These are phyloP conservation scores for Cepaea nemoralis DNA, from an alignment of 1,140 invertebrate genomes.

Conservation along the genomic window DNA sequence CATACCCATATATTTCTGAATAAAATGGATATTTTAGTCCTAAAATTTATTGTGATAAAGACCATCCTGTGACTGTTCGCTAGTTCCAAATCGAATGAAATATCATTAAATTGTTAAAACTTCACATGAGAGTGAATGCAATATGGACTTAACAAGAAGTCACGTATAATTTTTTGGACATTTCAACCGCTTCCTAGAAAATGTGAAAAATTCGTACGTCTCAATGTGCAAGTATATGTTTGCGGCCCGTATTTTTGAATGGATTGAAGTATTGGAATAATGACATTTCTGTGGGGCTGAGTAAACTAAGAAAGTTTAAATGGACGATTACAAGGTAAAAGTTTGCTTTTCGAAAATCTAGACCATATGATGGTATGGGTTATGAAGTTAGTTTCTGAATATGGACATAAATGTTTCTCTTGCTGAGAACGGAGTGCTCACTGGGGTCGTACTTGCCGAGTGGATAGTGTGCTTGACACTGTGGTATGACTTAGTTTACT, in stretches of 20 bases:
- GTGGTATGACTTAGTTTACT: conserved; percentile 30
- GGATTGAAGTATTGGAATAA: not conserved
- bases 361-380: not conserved
- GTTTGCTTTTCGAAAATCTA: not conserved
- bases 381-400: not conserved
- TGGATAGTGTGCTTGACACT: conserved; percentile 36
- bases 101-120: not conserved
- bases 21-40: conserved; percentile 4
- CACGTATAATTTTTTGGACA: not conserved
- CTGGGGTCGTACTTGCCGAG: conserved; percentile 13
- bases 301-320: not conserved
- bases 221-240: not conserved
- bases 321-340: conserved; percentile 12
- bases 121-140: too few relatives aligned
- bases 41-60: not conserved
- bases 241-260: not conserved
- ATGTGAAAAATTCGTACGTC: not conserved
- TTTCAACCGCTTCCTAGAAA: not conserved
- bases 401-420: conserved; percentile 16
- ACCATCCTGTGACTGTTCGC: not conserved
- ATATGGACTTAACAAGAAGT: not conserved
- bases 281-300: conserved; percentile 2
- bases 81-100: not conserved
- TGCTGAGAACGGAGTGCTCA: conserved; percentile 14
- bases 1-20: not conserved